Evolutionary conservation across 2,888 invertebrate genomes (phyloP).

Genomic region (Lepidochitona cinerea): DNA sequence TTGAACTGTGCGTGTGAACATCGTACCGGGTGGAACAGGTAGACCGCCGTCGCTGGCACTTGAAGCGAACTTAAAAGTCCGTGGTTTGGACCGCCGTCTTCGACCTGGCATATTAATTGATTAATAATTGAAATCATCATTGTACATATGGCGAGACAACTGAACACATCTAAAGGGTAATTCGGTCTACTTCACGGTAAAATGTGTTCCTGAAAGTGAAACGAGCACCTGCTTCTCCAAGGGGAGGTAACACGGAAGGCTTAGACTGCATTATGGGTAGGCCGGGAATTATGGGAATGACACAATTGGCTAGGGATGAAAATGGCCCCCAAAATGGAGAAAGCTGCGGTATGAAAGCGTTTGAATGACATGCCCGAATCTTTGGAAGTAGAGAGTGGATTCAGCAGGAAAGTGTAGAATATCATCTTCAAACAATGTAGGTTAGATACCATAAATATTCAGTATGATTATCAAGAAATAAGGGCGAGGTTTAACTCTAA

Average conservation of each 20-base stretch:
- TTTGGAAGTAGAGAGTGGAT: conserved; percentile 6
- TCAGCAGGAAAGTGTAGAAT: background rate
- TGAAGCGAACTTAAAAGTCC: too few species aligned
- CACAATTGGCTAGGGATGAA: conserved; percentile 62
- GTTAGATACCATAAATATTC: background rate
- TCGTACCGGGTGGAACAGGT: too few species aligned
- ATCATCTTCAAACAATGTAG: background rate
- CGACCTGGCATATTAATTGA: too few species aligned
- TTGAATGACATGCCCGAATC: background rate
- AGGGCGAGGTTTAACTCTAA: background rate
- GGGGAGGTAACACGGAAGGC: background rate
- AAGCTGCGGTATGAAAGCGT: conserved; percentile 1
- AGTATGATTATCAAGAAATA: background rate
- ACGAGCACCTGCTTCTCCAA: background rate
- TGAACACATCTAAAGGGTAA: too few species aligned
- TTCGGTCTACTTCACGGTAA: too few species aligned
- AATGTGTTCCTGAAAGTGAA: too few species aligned
- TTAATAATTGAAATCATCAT: too few species aligned
- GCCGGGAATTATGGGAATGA: conserved; percentile 65
- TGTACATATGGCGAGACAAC: too few species aligned
- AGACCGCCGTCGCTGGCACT: too few species aligned
- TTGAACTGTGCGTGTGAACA: too few species aligned
- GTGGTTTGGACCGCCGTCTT: too few species aligned
- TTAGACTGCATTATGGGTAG: background rate
- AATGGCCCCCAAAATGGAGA: conserved; percentile 60